Conservation (phyloP, 2,888 invertebrate genomes). For the Ophioninae sp. region DNA sequence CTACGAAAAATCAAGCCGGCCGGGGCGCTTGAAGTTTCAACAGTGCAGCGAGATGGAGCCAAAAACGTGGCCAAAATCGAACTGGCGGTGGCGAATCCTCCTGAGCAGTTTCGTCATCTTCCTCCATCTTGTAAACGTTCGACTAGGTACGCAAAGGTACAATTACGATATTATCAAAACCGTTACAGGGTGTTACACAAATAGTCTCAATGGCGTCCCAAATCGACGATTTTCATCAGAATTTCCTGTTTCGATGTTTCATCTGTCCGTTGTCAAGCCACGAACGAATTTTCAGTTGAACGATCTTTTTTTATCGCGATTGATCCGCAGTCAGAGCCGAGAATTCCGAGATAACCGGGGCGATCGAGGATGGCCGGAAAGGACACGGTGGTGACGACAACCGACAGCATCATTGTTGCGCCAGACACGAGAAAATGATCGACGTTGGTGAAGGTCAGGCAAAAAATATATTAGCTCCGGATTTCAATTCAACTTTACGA, state of each 20-base stretch:
- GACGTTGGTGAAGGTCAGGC: slow-evolving; percentile 77
- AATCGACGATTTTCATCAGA: neutral
- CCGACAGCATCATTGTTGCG: slow-evolving; percentile 73
- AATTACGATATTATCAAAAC: slow-evolving; percentile 38
- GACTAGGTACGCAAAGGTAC: slow-evolving; percentile 71
- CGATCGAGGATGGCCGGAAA: slow-evolving; percentile 45
- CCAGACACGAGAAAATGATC: slow-evolving; percentile 76
- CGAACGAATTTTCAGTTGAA: neutral
- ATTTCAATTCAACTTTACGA: no score
- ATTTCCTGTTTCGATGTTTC: neutral
- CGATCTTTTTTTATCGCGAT: slow-evolving; percentile 59
- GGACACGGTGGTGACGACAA: slow-evolving; percentile 54
- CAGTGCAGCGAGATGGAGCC: slow-evolving; percentile 10
- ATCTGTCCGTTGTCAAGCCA: neutral
- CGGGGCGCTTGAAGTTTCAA: slow-evolving; percentile 37
- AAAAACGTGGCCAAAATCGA: slow-evolving; percentile 65
- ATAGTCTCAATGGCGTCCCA: neutral
- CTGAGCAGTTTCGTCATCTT: slow-evolving; percentile 69
- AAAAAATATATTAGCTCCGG: neutral
- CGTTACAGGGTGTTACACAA: slow-evolving; percentile 1
- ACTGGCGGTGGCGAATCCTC: slow-evolving; percentile 68
- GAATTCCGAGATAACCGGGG: slow-evolving; percentile 40
- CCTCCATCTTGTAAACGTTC: slow-evolving; percentile 69
- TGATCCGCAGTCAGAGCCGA: slow-evolving; percentile 58
- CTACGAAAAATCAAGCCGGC: neutral